These are phyloP conservation scores for Guaruba guarouba DNA, from an alignment of 2,113 vertebrate species.

Conservation along the genomic window DNA sequence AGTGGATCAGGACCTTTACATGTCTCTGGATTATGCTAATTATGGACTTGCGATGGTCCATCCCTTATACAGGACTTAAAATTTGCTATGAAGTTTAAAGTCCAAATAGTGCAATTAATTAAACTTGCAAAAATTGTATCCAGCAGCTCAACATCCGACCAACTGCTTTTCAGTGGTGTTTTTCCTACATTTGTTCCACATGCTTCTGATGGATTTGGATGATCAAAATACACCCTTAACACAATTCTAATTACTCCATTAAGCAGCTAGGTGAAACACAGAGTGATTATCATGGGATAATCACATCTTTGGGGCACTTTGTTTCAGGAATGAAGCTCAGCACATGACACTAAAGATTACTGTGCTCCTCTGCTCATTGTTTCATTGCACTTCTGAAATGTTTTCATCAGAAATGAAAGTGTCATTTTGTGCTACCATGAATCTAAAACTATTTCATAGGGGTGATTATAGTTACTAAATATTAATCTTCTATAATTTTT, in stretches of 20 bases:
- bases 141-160: neutral
- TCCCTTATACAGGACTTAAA: neutral
- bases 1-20: neutral
- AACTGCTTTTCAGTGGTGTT: neutral
- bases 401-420: neutral
- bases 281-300: slow-evolving; percentile 27
- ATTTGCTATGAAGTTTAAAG: neutral
- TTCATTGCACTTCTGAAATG: slow-evolving; percentile 18
- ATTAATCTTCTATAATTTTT: neutral
- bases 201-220: neutral
- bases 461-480: neutral
- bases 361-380: neutral
- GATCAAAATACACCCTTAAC: neutral
- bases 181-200: neutral
- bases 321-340: slow-evolving; percentile 26
- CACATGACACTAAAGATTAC: neutral
- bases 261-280: slow-evolving; percentile 18
- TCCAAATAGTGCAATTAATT: neutral
- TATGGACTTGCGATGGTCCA: neutral
- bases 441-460: slow-evolving; percentile 7
- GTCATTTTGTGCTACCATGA: slow-evolving; percentile 9
- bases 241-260: slow-evolving; percentile 36
- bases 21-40: neutral
- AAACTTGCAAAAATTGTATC: neutral
- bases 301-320: slow-evolving; percentile 31